Base-by-base conservation (phyloP, 2,113 vertebrate species). In the Coptodon rendalli region DNA sequence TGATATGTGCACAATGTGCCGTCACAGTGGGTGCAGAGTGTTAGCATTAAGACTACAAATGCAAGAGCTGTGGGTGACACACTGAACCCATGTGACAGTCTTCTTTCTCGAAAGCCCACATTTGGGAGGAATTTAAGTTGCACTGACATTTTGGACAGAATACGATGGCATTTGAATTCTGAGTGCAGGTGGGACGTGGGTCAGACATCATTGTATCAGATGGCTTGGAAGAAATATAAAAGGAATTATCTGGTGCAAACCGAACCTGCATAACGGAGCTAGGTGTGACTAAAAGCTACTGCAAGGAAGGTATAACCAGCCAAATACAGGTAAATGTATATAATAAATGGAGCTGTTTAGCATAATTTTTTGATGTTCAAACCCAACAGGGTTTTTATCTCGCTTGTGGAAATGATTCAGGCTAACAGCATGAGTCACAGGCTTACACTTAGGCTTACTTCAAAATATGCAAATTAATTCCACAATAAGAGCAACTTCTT, bases 71-170 rank as follows among this genome's bases (percentile, higher is more conserved):
- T 10, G 78, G 71, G 68, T 84, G 56, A 76, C 71, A 53, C 11
- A 81, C 2, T 5, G 79, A 83, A 63, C 57, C 79, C 68, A 82
- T 91, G 83, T 82, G 81, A 84, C 85, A 85, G 83, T 78, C 73
- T 89, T 10, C 76, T 87, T 71, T 91, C 63, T 86, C 27, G 3
- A 68, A 93, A 80, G 29, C 36, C n/a, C 45, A 53, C 66, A 88
- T 89, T 90, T 83, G 36, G 86, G 80, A 73, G 79, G 71, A 80
- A 84, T 92, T 92, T 93, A 87, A 91, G 89, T 80, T 89, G 68
- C 66, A 40, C 81, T 95, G 94, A 94, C 94, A 95, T 95, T 95
- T 95, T 90, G 83, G 90, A 92, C 85, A 90, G 86, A 93, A 92
- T 86, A 80, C 52, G 86, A 45, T 95, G 94, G 82, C 93, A 95